These are phyloP conservation scores for Pycnonotus jocosus DNA, from an alignment of 2,113 vertebrate genomes.

Conservation along the genomic window DNA sequence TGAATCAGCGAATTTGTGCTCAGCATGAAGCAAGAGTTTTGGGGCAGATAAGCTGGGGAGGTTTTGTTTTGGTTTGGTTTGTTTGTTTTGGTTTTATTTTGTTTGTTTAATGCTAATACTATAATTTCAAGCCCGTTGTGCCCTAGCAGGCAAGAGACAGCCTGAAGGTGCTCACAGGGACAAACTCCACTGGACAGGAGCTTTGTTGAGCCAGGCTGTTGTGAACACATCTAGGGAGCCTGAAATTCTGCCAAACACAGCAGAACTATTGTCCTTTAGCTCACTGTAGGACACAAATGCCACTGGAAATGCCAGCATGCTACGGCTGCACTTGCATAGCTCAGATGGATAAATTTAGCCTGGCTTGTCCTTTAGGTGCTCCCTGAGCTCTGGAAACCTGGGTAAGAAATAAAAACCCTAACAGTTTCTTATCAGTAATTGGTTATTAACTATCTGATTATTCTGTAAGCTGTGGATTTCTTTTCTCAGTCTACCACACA, in stretches of 20 bases:
- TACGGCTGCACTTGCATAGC: not conserved
- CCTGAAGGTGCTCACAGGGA: not conserved
- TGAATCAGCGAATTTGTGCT: not conserved
- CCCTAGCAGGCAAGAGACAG: not conserved
- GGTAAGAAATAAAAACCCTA: not conserved
- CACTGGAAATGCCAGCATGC: not conserved
- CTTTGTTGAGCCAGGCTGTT: not conserved
- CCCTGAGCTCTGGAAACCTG: not conserved
- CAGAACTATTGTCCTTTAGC: not conserved
- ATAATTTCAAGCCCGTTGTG: not conserved
- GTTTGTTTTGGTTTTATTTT: not conserved
- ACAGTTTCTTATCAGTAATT: not conserved
- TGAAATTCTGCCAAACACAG: not conserved
- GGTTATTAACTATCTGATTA: not conserved
- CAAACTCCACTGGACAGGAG: accelerated
- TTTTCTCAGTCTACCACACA: not conserved
- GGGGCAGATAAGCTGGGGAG: not conserved
- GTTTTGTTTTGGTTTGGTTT: not conserved
- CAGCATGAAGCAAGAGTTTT: not conserved
- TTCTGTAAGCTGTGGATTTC: not conserved
- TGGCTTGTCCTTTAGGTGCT: not conserved
- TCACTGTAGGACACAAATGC: not conserved
- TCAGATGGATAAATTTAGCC: not conserved
- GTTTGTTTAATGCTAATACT: not conserved
- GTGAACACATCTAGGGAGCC: not conserved